Evolutionary conservation across 2,797 vertebrate genomes (phyloP).

Genomic region (Kryptolebias ocellatus): DNA sequence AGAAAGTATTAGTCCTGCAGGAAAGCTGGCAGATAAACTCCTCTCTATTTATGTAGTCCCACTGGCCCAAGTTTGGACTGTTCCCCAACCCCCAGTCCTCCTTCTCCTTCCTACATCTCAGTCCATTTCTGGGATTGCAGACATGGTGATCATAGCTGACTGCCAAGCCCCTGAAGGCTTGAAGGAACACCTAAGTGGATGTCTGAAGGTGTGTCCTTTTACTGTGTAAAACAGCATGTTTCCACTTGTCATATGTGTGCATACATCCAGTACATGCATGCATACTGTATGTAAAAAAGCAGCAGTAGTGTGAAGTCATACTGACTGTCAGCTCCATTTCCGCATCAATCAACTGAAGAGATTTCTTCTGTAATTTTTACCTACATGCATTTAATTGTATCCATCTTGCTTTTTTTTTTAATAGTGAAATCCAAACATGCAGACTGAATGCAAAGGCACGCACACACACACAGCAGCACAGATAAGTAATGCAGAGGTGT

Average conservation of each 20-base stretch:
- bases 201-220: constrained; percentile 25
- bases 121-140: constrained; percentile 71
- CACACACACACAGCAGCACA: constrained; percentile 7
- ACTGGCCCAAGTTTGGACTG: constrained; percentile 33
- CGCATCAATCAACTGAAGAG: constrained; percentile 3
- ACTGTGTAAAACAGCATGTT: constrained; percentile 21
- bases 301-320: constrained; percentile 6
- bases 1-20: constrained; percentile 50
- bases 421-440: too few relatives aligned
- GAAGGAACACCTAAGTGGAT: constrained; percentile 58
- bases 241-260: constrained; percentile 37
- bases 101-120: constrained; percentile 32
- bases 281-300: background rate
- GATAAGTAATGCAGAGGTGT: constrained; percentile 7
- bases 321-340: background rate
- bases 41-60: constrained; percentile 67
- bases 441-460: background rate
- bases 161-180: constrained; percentile 29
- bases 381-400: constrained; percentile 8
- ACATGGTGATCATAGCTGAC: constrained; percentile 69
- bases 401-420: constrained; percentile 2
- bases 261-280: too few relatives aligned
- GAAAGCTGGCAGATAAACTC: constrained; percentile 41
- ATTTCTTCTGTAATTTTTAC: constrained; percentile 19
- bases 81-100: constrained; percentile 5